Conservation (phyloP, 2,113 vertebrate species). For the Damaliscus lunatus region DNA sequence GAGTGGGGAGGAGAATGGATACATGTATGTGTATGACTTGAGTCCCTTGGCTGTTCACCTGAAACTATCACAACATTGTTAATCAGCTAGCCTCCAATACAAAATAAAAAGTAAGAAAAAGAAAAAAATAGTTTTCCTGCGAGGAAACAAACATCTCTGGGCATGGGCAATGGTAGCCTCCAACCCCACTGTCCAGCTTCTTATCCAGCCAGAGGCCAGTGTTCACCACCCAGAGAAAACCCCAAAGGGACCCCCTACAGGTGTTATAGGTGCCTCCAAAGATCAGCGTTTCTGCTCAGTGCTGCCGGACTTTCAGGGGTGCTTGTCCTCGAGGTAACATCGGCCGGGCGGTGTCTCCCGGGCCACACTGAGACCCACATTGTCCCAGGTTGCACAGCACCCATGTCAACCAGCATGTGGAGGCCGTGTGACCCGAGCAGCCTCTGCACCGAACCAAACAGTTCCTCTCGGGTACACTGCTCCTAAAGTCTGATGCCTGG, state of each 20-base stretch:
- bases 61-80: background rate
- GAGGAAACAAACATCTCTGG: background rate
- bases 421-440: fast-evolving
- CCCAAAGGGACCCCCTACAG: fast-evolving
- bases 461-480: fast-evolving
- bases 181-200: background rate
- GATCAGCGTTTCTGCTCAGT: background rate
- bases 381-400: fast-evolving
- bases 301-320: fast-evolving
- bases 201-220: fast-evolving
- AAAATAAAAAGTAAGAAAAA: background rate
- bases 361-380: background rate
- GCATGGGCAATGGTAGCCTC: background rate
- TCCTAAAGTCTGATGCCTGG: background rate
- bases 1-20: background rate
- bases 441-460: background rate
- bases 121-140: background rate
- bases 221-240: fast-evolving
- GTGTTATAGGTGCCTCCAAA: fast-evolving
- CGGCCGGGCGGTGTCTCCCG: fast-evolving
- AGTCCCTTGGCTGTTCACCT: background rate
- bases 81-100: background rate
- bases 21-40: background rate
- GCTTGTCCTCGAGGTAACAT: no score
- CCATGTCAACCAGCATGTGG: fast-evolving